These are phyloP conservation scores for Parnassius glacialis DNA, from an alignment of 2,888 invertebrate genomes.

Conservation along the genomic window DNA sequence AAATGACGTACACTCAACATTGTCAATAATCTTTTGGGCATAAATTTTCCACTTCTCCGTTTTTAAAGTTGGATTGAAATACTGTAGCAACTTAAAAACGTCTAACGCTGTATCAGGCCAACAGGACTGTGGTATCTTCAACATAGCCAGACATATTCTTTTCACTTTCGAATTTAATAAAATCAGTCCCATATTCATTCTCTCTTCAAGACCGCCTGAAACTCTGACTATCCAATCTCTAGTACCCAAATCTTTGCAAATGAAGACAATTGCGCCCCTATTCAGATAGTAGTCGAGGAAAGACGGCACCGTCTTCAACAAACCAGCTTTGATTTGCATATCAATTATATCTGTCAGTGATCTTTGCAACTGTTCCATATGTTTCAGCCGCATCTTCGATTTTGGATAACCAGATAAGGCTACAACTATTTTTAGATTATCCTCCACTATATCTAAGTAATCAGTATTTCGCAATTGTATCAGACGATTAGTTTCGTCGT, in stretches of 20 bases:
- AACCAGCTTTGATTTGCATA: slow-evolving; percentile 63
- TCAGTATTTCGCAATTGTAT: slow-evolving; percentile 60
- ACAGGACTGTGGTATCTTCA: slow-evolving; percentile 57
- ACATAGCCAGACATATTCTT: slow-evolving; percentile 58
- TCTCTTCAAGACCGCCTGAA: slow-evolving; percentile 64
- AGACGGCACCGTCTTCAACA: slow-evolving; percentile 54
- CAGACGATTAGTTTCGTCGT: slow-evolving; percentile 61
- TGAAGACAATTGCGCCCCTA: slow-evolving; percentile 66
- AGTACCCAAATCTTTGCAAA: slow-evolving; percentile 63
- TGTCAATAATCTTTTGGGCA: slow-evolving; percentile 50
- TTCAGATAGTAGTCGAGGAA: slow-evolving; percentile 69
- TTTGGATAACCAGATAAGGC: slow-evolving; percentile 66
- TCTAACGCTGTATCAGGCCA: slow-evolving; percentile 66
- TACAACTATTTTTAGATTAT: slow-evolving; percentile 59
- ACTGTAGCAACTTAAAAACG: slow-evolving; percentile 66
- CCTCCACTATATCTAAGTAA: slow-evolving; percentile 64
- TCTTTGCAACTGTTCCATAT: slow-evolving; percentile 61
- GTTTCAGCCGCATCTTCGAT: slow-evolving; percentile 59
- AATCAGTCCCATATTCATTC: slow-evolving; percentile 59
- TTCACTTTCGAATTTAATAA: slow-evolving; percentile 61
- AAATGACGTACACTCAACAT: slow-evolving; percentile 58
- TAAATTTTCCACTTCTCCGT: slow-evolving; percentile 64
- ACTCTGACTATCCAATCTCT: slow-evolving; percentile 68
- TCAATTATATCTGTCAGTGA: slow-evolving; percentile 60
- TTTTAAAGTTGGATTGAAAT: slow-evolving; percentile 65